phyloP scores from a whole-genome alignment of 2,888 invertebrate species.

The Limnephilus marmoratus region DNA sequence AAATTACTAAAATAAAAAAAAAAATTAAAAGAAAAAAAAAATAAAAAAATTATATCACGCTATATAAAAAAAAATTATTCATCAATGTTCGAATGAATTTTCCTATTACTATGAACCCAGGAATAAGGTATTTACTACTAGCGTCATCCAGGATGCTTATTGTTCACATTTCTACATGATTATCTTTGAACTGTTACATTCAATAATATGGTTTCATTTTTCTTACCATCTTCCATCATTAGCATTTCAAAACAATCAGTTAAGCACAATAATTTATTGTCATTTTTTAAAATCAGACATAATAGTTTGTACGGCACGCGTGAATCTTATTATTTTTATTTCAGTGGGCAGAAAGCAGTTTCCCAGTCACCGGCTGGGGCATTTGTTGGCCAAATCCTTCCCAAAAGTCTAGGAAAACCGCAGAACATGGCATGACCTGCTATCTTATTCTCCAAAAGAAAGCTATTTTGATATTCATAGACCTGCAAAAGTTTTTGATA shows the following conservation, averaged over 20 bases:
- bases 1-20: too few species aligned
- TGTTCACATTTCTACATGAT: neutral
- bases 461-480: neutral
- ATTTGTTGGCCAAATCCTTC: neutral
- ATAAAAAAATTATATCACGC: too few species aligned
- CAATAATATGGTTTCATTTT: too few species aligned
- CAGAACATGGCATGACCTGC: neutral
- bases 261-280: too few species aligned
- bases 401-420: neutral
- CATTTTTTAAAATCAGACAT: neutral
- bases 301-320: neutral
- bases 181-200: neutral
- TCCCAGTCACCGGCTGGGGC: neutral
- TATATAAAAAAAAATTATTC: too few species aligned
- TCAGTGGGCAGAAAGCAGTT: neutral
- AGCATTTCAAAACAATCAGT: too few species aligned
- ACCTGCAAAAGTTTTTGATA: neutral
- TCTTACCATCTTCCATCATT: too few species aligned
- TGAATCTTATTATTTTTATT: neutral
- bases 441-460: neutral
- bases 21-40: too few species aligned
- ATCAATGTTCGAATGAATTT: too few species aligned
- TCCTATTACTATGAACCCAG: too few species aligned
- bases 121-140: neutral
- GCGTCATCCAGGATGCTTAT: neutral